These are phyloP conservation scores for Pagetopsis macropterus DNA, from an alignment of 2,797 vertebrate genomes.

Conservation along the genomic window DNA sequence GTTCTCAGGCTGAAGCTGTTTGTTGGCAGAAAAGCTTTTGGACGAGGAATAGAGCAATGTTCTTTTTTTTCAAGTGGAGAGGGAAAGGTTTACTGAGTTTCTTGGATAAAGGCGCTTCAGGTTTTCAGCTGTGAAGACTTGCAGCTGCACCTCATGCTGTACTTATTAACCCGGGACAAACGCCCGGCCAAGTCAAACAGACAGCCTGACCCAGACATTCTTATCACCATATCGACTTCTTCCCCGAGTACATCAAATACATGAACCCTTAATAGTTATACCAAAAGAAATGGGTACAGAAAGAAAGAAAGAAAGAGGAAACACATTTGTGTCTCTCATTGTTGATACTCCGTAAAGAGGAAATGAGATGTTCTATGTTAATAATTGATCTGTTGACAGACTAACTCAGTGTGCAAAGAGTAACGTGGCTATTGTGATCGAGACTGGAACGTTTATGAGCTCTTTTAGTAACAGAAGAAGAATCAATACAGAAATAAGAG, in stretches of 20 bases:
- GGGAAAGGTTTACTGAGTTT: background rate
- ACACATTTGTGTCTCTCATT: background rate
- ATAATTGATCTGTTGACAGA: slow-evolving; percentile 27
- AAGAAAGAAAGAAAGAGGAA: background rate
- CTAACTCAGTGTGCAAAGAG: slow-evolving; percentile 14
- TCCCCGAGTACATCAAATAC: background rate
- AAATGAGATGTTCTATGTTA: slow-evolving; percentile 34
- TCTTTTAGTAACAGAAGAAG: background rate
- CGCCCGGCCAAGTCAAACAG: slow-evolving; percentile 27
- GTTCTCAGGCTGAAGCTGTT: slow-evolving; percentile 38
- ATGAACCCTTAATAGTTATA: background rate
- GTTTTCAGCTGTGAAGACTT: slow-evolving; percentile 21
- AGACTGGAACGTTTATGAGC: background rate
- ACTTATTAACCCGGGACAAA: slow-evolving; percentile 40
- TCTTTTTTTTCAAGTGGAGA: background rate
- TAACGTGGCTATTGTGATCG: background rate
- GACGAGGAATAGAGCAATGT: background rate
- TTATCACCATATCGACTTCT: background rate
- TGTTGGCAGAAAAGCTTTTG: slow-evolving; percentile 16
- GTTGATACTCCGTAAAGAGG: slow-evolving; percentile 8
- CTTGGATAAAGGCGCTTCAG: background rate
- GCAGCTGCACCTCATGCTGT: slow-evolving; percentile 25
- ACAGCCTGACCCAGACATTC: slow-evolving; percentile 37
- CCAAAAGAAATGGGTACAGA: background rate
- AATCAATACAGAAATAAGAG: background rate